Conservation (phyloP, 2,888 invertebrate species). For the Celastrina argiolus region DNA sequence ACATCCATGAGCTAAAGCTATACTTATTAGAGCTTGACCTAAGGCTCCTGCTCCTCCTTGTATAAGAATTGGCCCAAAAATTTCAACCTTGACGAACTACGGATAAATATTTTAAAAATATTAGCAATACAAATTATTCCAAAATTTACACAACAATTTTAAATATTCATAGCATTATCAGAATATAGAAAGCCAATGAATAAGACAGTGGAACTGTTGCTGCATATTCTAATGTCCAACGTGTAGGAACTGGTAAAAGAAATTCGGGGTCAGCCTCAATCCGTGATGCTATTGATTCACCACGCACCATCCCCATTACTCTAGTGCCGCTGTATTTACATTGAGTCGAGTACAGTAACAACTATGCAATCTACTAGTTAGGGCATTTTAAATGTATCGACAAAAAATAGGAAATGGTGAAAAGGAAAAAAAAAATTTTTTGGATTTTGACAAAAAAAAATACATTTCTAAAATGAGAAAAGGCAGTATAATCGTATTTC, state of each 20-base stretch:
- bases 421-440: no score
- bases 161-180: slow-evolving; percentile 42
- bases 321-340: slow-evolving; percentile 58
- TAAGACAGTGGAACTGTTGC: slow-evolving; percentile 87
- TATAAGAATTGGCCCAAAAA: slow-evolving; percentile 38
- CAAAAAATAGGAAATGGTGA: no score
- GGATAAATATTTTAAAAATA: slow-evolving; percentile 16
- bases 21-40: slow-evolving; percentile 53
- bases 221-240: slow-evolving; percentile 84
- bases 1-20: slow-evolving; percentile 46
- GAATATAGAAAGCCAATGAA: slow-evolving; percentile 65
- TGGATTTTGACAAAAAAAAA: no score
- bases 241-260: slow-evolving; percentile 82
- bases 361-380: not conserved
- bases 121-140: not conserved
- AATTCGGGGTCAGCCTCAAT: slow-evolving; percentile 69
- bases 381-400: not conserved
- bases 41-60: slow-evolving; percentile 56
- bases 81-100: slow-evolving; percentile 37
- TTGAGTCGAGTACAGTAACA: not conserved
- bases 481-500: no score
- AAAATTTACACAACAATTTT: not conserved
- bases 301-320: slow-evolving; percentile 80
- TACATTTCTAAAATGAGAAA: no score
- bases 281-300: slow-evolving; percentile 73